Conservation (phyloP, 2,113 vertebrate genomes). For the Halichoeres trimaculatus region DNA sequence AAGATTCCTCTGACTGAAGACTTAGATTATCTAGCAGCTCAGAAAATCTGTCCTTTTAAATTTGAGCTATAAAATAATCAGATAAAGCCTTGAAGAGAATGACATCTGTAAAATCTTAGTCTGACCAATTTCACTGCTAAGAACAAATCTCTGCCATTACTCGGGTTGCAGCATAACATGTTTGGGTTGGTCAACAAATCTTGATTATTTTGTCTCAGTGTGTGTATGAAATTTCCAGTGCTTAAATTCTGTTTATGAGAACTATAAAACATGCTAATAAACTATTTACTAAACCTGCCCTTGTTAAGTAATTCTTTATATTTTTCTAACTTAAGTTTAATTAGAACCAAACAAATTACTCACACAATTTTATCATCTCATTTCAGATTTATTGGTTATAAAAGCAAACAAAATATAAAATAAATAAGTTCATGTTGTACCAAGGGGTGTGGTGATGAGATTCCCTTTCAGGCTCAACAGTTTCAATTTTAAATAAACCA, state of each 20-base stretch:
- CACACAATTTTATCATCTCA: constrained; percentile 46
- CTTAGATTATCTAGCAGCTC: constrained; percentile 25
- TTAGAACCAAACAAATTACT: constrained; percentile 35
- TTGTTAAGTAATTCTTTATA: constrained; percentile 24
- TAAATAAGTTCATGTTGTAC: constrained; percentile 79
- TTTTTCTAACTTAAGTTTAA: constrained; percentile 22
- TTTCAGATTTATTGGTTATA: constrained; percentile 85
- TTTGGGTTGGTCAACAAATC: constrained; percentile 2
- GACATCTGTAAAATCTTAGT: constrained; percentile 35
- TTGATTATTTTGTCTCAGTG: not conserved
- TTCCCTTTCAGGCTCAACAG: constrained; percentile 29
- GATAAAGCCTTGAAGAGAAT: constrained; percentile 28
- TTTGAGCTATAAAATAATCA: constrained; percentile 31
- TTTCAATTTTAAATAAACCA: constrained; percentile 40
- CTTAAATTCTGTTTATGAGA: constrained; percentile 7
- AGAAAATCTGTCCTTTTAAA: constrained; percentile 21
- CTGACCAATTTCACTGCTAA: not conserved
- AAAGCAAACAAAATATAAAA: constrained; percentile 83
- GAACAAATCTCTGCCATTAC: not conserved
- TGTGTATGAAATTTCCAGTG: not conserved
- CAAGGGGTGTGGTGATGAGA: constrained; percentile 54
- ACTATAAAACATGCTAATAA: constrained; percentile 56
- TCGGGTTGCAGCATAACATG: not conserved
- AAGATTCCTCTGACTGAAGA: not conserved
- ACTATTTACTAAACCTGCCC: constrained; percentile 54